Evolutionary conservation across 2,888 invertebrate species (phyloP), one percentile per base, ranked within the genome.

Genomic region (Busseola fusca): DNA sequence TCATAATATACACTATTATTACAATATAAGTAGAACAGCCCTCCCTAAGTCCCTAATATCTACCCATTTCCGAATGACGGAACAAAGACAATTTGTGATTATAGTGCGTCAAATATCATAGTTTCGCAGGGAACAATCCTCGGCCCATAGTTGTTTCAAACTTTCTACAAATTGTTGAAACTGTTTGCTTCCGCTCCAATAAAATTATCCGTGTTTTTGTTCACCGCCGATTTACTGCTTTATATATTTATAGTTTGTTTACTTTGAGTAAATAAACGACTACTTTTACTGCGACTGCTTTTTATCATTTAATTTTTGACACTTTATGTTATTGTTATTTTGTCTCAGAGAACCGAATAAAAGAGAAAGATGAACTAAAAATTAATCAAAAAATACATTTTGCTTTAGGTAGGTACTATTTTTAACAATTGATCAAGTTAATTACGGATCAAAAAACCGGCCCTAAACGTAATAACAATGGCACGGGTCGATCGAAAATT

Each of bases 211-310:
- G 10, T 73, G 60, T 69, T 76, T 71, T 83, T 67, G 67, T 80
- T 40, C 27, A 37, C 25, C 27, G 21, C 21, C 18, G 59, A 64
- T 74, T 74, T 27, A 59, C 16, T 72, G 63, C 72, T 81, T 80
- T 58, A 64, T 60, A 63, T 65, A 71, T 68, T 79, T 59, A 70
- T 71, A 80, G 74, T 82, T 73, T 69, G 65, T 78, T 66, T 70
- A 68, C 73, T 82, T 78, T 65, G 64, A 40, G n/a, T n/a, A n/a
- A n/a, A n/a, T n/a, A n/a, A n/a, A n/a, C n/a, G n/a, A n/a, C n/a
- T n/a, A n/a, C n/a, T n/a, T n/a, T n/a, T n/a, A n/a, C n/a, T n/a
- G 50, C 63, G 42, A 62, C 78, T 62, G 37, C 6, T 50, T 72
- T 78, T 57, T 34, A 30, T 12, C 3, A 58, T 52, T 57, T 45